Evolutionary conservation across 2,888 invertebrate species (phyloP), one percentile per base, ranked within the genome.

Genomic region (Tenthredo distinguenda): DNA sequence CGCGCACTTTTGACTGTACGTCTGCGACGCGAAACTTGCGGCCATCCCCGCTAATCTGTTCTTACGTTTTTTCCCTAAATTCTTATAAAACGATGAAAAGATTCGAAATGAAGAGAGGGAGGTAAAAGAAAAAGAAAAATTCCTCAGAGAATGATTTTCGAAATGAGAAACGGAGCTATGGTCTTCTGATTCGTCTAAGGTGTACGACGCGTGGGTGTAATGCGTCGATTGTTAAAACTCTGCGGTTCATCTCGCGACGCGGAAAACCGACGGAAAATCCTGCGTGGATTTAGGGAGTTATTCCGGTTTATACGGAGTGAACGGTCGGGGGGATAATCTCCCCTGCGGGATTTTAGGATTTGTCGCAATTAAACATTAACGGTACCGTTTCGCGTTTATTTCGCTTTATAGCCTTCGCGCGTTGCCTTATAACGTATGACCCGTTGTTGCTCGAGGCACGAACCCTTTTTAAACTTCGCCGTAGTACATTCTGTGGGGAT

Each of bases 1-100:
- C 88, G 87, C 84, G n/a, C 4, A 7, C n/a, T 31, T n/a, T n/a
- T 40, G 87, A 86, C 88, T 86, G 87, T 88, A 87, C 62, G 87
- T 86, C 47, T 47, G 87, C 86, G 88, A 89, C 89, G 87, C 6
- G n/a, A 88, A 92, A 92, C 91, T 92, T 91, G 91, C 89, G 91
- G 89, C 89, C 88, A 91, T 26, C 26, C 26, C 26, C 26, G 26
- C 26, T 92, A 92, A 92, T 92, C 91, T 90, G 90, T 90, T 91
- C 92, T 91, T 90, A 26, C 90, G 92, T 91, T 92, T 91, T 34
- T 6, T 71, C 10, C 4, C 34, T 6, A 72, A 18, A 18, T 50
- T 72, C 15, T 37, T 37, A 3, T 18, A n/a, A n/a, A 40, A 34
- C 9, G 34, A 40, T 3, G 12, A 18, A 1, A 18, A 26, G 26